Evolutionary conservation across 2,888 invertebrate species (phyloP).

Genomic region (Balanococcus diminutus): DNA sequence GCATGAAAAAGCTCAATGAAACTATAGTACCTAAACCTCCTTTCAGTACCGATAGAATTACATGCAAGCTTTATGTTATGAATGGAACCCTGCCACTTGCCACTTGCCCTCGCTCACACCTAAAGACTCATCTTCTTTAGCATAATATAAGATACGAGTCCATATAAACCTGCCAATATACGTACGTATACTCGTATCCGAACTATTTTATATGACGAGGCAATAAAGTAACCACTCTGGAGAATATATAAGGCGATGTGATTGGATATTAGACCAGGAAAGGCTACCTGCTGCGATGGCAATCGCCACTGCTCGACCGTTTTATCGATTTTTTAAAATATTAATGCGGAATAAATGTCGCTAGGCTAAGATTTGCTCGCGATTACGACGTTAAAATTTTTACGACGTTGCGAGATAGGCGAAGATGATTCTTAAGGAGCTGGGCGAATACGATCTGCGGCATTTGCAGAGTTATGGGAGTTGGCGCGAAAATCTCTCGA

Average conservation of each 20-base stretch:
- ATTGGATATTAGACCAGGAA: not conserved
- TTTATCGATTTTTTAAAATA: conserved; percentile 34
- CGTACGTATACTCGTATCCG: not conserved
- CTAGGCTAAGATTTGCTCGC: not conserved
- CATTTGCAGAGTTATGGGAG: no score
- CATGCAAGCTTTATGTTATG: not conserved
- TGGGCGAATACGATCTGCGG: no score
- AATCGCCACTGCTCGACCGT: conserved; percentile 34
- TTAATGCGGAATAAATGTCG: conserved; percentile 24
- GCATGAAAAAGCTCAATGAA: no score
- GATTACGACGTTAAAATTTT: not conserved
- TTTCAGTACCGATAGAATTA: no score
- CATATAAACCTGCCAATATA: conserved; percentile 14
- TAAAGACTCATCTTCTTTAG: not conserved
- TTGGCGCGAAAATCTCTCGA: not conserved
- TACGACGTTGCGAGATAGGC: no score
- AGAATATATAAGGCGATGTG: not conserved
- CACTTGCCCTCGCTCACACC: no score
- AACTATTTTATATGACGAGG: not conserved
- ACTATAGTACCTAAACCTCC: no score
- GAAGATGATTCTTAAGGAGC: no score
- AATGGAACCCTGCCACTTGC: not conserved
- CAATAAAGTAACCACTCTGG: conserved; percentile 9
- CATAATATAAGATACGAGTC: not conserved
- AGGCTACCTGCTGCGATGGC: conserved; percentile 9